These are phyloP conservation scores for Acromyrmex heyeri DNA, from an alignment of 1,140 invertebrate species.

Conservation along the genomic window DNA sequence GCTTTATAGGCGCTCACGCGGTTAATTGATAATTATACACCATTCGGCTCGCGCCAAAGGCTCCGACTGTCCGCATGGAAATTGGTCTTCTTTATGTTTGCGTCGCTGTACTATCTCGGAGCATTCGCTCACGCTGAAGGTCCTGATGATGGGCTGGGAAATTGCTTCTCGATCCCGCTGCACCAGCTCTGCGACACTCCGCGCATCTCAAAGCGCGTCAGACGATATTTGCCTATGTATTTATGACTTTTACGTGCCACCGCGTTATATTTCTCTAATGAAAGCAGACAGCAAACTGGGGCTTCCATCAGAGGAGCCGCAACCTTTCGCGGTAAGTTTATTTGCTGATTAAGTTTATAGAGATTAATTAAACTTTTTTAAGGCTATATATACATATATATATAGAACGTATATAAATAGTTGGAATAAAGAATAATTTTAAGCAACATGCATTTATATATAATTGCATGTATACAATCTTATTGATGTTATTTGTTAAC, in stretches of 20 bases:
- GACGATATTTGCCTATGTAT: constrained; percentile 26
- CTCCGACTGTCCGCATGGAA: constrained; percentile 31
- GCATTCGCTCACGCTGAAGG: constrained; percentile 33
- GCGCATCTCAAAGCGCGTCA: constrained; percentile 30
- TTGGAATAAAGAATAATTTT: background rate
- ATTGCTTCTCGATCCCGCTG: constrained; percentile 32
- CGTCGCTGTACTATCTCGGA: constrained; percentile 12
- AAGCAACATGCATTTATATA: background rate
- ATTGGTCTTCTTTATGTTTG: constrained; percentile 55
- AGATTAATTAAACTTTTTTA: constrained; percentile 3
- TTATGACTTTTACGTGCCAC: constrained; percentile 38
- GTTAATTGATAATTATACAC: constrained; percentile 69
- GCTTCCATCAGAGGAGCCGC: background rate
- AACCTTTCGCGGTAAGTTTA: background rate
- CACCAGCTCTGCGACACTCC: background rate
- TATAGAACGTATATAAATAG: background rate
- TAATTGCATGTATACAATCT: background rate
- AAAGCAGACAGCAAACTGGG: constrained; percentile 13
- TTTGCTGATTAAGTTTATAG: background rate
- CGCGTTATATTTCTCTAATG: constrained; percentile 37
- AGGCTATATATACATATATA: background rate
- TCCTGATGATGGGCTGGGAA: constrained; percentile 23
- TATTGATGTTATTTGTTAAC: background rate
- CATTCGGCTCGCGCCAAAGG: constrained; percentile 13
- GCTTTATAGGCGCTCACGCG: constrained; percentile 45